Percentiles rank a stretch among this genome's conserved stretches.
Evolutionary conservation across 2,113 vertebrate species (phyloP).

Genomic region (Clarias macrocephalus): DNA sequence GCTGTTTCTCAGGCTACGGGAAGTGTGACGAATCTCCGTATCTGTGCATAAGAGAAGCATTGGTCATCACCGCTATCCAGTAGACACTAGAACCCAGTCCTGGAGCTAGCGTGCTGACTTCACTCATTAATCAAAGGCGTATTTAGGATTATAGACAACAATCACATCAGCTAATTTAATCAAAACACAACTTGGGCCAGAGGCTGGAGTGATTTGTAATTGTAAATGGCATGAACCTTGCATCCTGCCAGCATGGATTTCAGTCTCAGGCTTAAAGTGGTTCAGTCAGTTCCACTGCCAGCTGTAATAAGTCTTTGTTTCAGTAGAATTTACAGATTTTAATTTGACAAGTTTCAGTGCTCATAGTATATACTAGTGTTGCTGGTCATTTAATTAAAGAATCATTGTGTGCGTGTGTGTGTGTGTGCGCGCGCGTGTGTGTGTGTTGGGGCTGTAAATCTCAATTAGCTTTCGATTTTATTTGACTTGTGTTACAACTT

Average conservation of each 20-base stretch:
- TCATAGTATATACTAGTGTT: conserved; percentile 32
- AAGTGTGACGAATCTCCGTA: conserved; percentile 16
- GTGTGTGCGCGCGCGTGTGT: background rate
- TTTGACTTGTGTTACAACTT: background rate
- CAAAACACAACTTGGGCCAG: conserved; percentile 51
- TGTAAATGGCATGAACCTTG: conserved; percentile 53
- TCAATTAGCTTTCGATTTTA: conserved; percentile 11
- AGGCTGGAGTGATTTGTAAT: conserved; percentile 50
- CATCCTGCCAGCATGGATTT: conserved; percentile 43
- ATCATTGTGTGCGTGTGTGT: conserved; percentile 36
- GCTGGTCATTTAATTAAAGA: conserved; percentile 36
- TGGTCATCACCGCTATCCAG: conserved; percentile 11
- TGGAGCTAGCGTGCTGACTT: conserved; percentile 30
- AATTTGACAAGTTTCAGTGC: conserved; percentile 48
- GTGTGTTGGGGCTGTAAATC: conserved; percentile 12
- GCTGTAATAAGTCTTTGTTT: conserved; percentile 48
- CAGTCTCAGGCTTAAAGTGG: conserved; percentile 44
- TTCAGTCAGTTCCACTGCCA: conserved; percentile 44
- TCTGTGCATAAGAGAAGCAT: conserved; percentile 12
- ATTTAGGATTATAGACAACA: conserved; percentile 43
- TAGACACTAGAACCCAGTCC: conserved; percentile 10
- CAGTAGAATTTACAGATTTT: conserved; percentile 42
- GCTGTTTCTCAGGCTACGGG: conserved; percentile 34
- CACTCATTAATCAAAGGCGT: conserved; percentile 48
- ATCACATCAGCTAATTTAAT: conserved; percentile 53